A percentile compares a stretch with the other conserved stretches of the same genome.
phyloP scores from a whole-genome alignment of 2,113 vertebrate genomes.

The Okapia johnstoni region DNA sequence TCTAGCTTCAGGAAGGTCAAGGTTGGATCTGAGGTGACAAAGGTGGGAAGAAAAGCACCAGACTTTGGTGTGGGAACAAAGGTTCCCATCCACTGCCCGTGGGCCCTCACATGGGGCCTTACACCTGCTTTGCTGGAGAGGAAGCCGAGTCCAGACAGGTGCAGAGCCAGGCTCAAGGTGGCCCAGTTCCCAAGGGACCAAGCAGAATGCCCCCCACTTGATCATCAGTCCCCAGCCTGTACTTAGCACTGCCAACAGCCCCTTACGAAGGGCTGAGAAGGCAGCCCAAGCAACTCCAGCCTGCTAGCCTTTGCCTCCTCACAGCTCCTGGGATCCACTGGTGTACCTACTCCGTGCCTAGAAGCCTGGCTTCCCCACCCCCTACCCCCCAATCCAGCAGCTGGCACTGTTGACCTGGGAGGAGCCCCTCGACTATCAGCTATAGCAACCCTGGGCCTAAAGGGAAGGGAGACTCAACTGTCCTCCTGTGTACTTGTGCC shows the following conservation, averaged over 20 bases:
- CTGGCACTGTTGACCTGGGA: not conserved
- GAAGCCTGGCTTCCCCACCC: not conserved
- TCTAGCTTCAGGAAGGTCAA: not conserved
- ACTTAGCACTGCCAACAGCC: not conserved
- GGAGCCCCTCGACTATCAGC: not conserved
- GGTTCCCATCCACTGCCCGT: not conserved
- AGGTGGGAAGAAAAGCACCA: not conserved
- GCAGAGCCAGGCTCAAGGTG: not conserved
- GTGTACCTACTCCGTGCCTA: fast-evolving
- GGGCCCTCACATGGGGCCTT: not conserved
- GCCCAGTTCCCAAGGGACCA: not conserved
- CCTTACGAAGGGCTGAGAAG: not conserved
- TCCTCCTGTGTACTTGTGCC: not conserved
- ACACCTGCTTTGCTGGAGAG: not conserved
- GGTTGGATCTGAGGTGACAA: not conserved
- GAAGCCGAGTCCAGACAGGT: not conserved
- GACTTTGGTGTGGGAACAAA: not conserved
- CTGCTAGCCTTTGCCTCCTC: not conserved
- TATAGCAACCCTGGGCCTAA: not conserved
- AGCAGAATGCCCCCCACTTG: not conserved
- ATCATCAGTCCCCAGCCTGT: not conserved
- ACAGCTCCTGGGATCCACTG: not conserved
- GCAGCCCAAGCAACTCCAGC: not conserved
- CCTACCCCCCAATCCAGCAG: not conserved
- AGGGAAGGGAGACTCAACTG: not conserved